A percentile compares a stretch with the other conserved stretches of the same genome.
Evolutionary conservation across 2,797 vertebrate species (phyloP).

Genomic region (Hyperoplus immaculatus): DNA sequence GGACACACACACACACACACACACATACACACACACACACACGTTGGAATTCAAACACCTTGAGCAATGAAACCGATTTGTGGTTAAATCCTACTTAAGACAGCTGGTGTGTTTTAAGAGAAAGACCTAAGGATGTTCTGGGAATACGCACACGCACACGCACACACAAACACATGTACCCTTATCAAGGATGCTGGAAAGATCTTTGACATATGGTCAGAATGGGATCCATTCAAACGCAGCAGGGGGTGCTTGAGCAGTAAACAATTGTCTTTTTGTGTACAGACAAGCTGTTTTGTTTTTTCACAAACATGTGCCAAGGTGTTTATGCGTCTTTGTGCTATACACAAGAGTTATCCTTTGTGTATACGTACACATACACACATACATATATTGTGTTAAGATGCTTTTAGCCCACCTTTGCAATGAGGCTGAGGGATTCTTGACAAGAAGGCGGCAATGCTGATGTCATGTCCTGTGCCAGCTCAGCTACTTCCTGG

Average conservation of each 20-base stretch:
- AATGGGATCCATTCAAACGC: constrained; percentile 42
- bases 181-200: constrained; percentile 60
- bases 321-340: not conserved
- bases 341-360: not conserved
- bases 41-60: constrained; percentile 27
- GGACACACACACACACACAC: constrained; percentile 8
- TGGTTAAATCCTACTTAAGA: constrained; percentile 37
- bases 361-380: not conserved
- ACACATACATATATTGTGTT: not conserved
- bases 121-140: constrained; percentile 60
- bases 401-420: constrained; percentile 83
- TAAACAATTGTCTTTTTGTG: constrained; percentile 38
- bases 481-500: constrained; percentile 83
- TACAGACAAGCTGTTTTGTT: not conserved
- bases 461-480: constrained; percentile 58
- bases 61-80: constrained; percentile 13
- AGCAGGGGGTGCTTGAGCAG: constrained; percentile 36
- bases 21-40: constrained; percentile 15
- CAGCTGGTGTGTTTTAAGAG: constrained; percentile 69
- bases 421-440: constrained; percentile 90
- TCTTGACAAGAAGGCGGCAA: constrained; percentile 86
- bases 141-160: constrained; percentile 46
- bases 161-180: constrained; percentile 17
- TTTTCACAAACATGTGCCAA: not conserved
- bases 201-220: constrained; percentile 46